Base-by-base conservation (phyloP, 2,888 invertebrate genomes). In the Augochlorella aurata region DNA sequence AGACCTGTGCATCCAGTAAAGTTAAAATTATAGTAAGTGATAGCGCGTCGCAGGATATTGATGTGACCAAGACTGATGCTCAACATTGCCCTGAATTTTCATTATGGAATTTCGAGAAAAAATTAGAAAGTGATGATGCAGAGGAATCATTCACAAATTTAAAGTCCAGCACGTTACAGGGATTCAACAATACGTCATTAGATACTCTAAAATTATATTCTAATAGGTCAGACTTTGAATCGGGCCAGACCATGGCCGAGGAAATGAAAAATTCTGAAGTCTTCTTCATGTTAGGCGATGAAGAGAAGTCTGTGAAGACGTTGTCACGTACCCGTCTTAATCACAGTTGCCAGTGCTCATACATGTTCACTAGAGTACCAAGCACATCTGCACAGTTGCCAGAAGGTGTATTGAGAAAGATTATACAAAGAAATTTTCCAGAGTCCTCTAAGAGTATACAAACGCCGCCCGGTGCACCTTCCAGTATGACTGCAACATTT, bases 381-480 rank as follows among this genome's bases (percentile, higher is more conserved):
- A 93, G 93, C 66, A 93, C 93, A 3, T 93, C 93, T 0, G 92
- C 93, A 0, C 91, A 93, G 76, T 81, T 93, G 21, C 92, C 93
- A 4, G 93, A 92, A 66, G 92, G 89, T 12, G 91, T 93, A 0
- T 52, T 93, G 65, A 84, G 93, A 10, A 93, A 93, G 78, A 93
- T 93, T n/a, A 90, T 93, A 49, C 93, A 93, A 74, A 89, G 93
- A 72, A 93, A 93, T 70, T 93, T 93, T 52, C 93, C 93, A 0
- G 93, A 93, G 72, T 93, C 93, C 0, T 93, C 93, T 9, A 93
- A 93, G 58, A 92, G 91, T 75, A 92, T 93, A 70, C 89, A 91
- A 24, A 83, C 91, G 8, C 83, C 90, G 4, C 78, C 89, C 1
- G 86, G 79, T 0, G 21, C 81, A 8, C 67, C 82, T 5, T 88